These are phyloP conservation scores for Sebastes elongatus DNA, from an alignment of 2,797 vertebrate genomes.

Conservation along the genomic window DNA sequence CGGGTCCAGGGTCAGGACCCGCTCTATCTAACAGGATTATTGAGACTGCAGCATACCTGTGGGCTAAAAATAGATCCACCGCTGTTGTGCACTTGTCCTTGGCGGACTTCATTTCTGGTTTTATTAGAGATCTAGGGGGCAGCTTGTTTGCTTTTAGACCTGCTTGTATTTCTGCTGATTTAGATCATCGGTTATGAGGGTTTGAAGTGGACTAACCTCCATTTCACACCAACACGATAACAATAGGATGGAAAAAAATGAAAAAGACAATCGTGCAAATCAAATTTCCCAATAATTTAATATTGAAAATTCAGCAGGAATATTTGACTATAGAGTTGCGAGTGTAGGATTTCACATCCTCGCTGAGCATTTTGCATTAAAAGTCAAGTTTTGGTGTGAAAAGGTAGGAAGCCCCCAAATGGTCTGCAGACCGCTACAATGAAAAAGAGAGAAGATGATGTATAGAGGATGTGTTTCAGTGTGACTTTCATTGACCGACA, in stretches of 20 bases:
- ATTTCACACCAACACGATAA: slow-evolving; percentile 17
- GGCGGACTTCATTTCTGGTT: slow-evolving; percentile 22
- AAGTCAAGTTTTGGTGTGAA: slow-evolving; percentile 46
- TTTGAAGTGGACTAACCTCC: not conserved
- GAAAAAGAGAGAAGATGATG: not conserved
- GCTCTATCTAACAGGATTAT: slow-evolving; percentile 63
- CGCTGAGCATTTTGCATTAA: slow-evolving; percentile 8
- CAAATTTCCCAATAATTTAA: not conserved
- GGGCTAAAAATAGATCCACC: slow-evolving; percentile 54
- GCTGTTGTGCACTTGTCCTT: slow-evolving; percentile 36
- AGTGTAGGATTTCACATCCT: not conserved
- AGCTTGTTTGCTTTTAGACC: not conserved
- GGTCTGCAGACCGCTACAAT: slow-evolving; percentile 45
- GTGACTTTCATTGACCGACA: slow-evolving; percentile 34
- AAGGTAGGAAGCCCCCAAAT: slow-evolving; percentile 28
- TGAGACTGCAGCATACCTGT: slow-evolving; percentile 66
- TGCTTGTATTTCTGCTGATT: slow-evolving; percentile 1
- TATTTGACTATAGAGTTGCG: not conserved
- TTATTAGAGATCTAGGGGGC: not conserved
- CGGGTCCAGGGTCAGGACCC: slow-evolving; percentile 31
- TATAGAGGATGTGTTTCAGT: slow-evolving; percentile 13
- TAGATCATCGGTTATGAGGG: not conserved
- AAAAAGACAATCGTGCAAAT: not conserved
- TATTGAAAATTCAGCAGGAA: not conserved
- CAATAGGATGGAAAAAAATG: not conserved